phyloP scores from a whole-genome alignment of 1,140 invertebrate genomes.

The Nephotettix cincticeps region DNA sequence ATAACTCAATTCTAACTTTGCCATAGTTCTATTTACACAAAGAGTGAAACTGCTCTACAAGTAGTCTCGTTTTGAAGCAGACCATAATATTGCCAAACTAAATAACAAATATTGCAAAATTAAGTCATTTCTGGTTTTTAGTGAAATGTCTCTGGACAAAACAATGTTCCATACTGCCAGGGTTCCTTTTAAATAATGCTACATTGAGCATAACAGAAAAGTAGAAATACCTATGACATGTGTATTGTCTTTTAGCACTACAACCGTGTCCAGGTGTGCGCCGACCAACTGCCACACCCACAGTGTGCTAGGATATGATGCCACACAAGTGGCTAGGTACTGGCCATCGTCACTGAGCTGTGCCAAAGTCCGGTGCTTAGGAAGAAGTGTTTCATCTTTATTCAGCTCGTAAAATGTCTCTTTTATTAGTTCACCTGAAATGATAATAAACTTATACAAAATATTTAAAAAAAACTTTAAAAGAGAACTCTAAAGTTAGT shows the following conservation, averaged over 20 bases:
- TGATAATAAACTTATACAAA: neutral
- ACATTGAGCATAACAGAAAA: no score
- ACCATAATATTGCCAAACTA: no score
- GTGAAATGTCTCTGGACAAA: no score
- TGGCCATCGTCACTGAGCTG: neutral
- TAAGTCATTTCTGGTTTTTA: no score
- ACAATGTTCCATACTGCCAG: no score
- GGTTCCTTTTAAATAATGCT: no score
- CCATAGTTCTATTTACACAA: no score
- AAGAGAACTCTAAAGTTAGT: neutral
- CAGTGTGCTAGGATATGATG: neutral
- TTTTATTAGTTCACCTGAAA: neutral
- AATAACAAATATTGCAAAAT: no score
- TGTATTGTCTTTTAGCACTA: neutral
- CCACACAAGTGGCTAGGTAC: neutral
- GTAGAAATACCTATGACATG: neutral
- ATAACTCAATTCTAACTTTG: no score
- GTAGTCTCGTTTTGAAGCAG: no score
- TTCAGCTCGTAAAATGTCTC: neutral
- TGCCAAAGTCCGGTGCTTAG: neutral
- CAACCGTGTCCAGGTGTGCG: neutral
- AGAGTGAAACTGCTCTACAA: no score
- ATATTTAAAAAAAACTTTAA: neutral
- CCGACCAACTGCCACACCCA: neutral
- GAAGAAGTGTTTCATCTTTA: neutral